Base-by-base conservation (phyloP, 2,888 invertebrate species). In the Drosophila nr. fundita region DNA sequence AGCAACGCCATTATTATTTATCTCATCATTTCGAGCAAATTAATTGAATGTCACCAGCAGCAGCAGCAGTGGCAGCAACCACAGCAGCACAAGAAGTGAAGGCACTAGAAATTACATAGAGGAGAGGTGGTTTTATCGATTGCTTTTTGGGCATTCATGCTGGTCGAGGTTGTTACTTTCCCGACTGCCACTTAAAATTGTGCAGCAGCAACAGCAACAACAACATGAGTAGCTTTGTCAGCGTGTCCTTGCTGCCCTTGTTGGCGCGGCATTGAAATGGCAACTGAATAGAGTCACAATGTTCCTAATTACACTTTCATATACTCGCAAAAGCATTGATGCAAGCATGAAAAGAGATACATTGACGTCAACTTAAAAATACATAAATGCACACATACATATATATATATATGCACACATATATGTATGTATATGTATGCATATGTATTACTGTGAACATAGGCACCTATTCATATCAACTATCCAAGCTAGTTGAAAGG, bases 11-110 rank as follows among this genome's bases (percentile, higher is more conserved):
- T 81, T 71, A 74, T 49, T 68, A 81, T 63, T 53, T 59, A 80
- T 75, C 65, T 68, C 73, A 77, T 77, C 76, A 73, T 48, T 59
- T 49, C 57, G 66, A 60, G 76, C 65, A 78, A 79, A 77, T 83
- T 87, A 87, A 84, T 87, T 84, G 84, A 83, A 86, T 81, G 72
- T 62, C 80, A 73, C 63, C 67, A 24, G 52, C 27, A 29, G 32
- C 24, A 24, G 21, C 3, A 21, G 42, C 34, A 45, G 21, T 15
- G 24, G 24, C n/a, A 30, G 40, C 36, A 42, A 45, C 50, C 10
- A 32, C 34, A 54, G 45, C 45, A 24, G 4, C 54, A 53, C 11
- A 21, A 45, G 45, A 29, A 4, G 29, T 58, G 60, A 15, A 32
- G 60, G 57, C 53, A 49, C 68, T 68, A 57, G 69, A 45, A 45